Evolutionary conservation across 2,888 invertebrate species (phyloP), one percentile per base, ranked within the genome.

Genomic region (Isoperla grammatica): DNA sequence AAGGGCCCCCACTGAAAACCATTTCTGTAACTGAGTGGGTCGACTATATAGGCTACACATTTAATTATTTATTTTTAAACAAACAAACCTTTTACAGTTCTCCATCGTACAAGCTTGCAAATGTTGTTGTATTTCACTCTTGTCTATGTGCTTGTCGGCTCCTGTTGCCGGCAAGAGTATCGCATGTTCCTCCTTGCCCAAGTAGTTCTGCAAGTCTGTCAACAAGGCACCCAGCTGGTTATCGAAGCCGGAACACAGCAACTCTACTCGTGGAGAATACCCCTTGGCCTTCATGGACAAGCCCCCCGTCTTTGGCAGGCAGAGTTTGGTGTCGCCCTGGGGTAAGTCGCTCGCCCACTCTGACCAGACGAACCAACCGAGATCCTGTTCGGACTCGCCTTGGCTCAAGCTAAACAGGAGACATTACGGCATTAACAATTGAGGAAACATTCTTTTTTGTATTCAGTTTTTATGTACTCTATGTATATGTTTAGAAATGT

Each of bases 261-360:
- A 81, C 48, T 90, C 86, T 42, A 92, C 76, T 19, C 83, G 83
- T 0, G 82, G 82, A 0, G 89, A 88, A 73, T 84, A 90, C 1
- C 93, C 93, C 66, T 84, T 84, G 2, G 88, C 86, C 76, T 92
- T 92, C 78, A 89, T 87, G 0, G 85, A 76, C 73, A 90, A 70
- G 3, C 73, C 70, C 54, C 39, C 6, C 2, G 59, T 17, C 17
- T 11, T 45, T 2, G 45, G 11, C 5, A 13, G 35, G 37, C 19
- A 6, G 15, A 19, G n/a, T n/a, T 15, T 8, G 13, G 29, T 13
- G 22, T 42, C 54, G 67, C 72, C 45, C 76, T 72, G 0, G 76
- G 76, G 65, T 77, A 79, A 12, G 77, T 79, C 76, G 42, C 55
- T 57, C 12, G 77, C 75, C 43, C 85, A 81, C 68, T 90, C 89